phyloP scores from a whole-genome alignment of 1,140 invertebrate species.

The Drosophila leontia region DNA sequence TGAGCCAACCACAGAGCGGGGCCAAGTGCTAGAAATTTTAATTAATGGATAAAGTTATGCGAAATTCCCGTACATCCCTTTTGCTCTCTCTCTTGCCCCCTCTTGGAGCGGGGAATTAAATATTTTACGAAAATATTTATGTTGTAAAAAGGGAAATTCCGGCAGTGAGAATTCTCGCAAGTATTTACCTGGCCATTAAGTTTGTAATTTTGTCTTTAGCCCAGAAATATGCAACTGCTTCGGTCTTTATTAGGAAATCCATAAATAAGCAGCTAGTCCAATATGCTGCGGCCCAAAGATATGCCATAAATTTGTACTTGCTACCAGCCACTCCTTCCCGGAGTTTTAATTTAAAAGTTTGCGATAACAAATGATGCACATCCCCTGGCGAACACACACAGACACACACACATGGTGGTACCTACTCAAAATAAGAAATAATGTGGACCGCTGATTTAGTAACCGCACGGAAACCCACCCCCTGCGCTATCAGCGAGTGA shows the following conservation, averaged over 20 bases:
- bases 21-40: constrained; percentile 74
- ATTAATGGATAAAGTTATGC: constrained; percentile 81
- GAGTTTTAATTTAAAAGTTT: constrained; percentile 82
- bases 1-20: constrained; percentile 63
- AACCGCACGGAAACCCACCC: constrained; percentile 39
- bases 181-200: constrained; percentile 12
- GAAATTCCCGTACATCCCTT: constrained; percentile 49
- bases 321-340: constrained; percentile 17
- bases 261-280: constrained; percentile 69
- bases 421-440: constrained; percentile 77
- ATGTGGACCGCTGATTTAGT: constrained; percentile 77
- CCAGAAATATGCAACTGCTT: constrained; percentile 47
- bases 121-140: constrained; percentile 62
- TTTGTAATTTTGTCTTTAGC: constrained; percentile 1
- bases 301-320: constrained; percentile 64
- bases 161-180: background rate
- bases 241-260: constrained; percentile 48
- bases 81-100: background rate
- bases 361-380: constrained; percentile 82
- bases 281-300: constrained; percentile 65
- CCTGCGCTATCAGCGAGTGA: constrained; percentile 34
- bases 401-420: constrained; percentile 8
- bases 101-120: constrained; percentile 30
- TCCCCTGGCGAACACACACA: constrained; percentile 39
- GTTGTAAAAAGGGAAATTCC: constrained; percentile 3